A percentile compares a stretch with the other conserved stretches of the same genome.
Evolutionary conservation across 2,888 invertebrate species (phyloP).

Genomic region (Uropetala carovei): DNA sequence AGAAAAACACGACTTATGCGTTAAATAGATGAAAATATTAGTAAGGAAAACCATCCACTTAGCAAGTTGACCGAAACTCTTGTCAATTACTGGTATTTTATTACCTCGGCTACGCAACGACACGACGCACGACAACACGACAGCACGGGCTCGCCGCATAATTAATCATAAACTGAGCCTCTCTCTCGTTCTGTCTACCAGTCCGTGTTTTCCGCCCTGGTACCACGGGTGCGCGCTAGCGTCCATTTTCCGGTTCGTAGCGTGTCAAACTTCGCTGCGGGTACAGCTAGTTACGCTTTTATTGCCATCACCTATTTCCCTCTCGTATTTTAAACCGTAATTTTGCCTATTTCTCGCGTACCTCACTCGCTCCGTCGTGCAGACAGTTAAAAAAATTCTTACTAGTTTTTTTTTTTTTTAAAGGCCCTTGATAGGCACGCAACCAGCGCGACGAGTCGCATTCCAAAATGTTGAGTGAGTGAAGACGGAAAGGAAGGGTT

Average conservation of each 20-base stretch:
- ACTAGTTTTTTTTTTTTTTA: background rate
- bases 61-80: no score
- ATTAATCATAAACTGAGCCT: slow-evolving; percentile 3
- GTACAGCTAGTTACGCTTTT: background rate
- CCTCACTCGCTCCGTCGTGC: background rate
- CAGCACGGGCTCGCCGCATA: background rate
- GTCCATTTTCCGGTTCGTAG: background rate
- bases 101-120: no score
- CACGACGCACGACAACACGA: background rate
- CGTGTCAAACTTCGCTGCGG: background rate
- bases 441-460: background rate
- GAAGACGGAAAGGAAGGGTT: background rate
- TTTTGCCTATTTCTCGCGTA: background rate
- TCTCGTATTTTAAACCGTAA: background rate
- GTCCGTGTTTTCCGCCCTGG: background rate
- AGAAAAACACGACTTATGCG: no score
- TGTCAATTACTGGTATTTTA: no score
- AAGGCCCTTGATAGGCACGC: slow-evolving; percentile 4
- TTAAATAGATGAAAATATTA: no score
- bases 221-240: background rate
- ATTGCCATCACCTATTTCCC: background rate
- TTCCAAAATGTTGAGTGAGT: background rate
- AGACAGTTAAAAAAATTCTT: background rate
- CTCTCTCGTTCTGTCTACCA: no score
- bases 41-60: no score